Base-by-base conservation (phyloP, 2,888 invertebrate species). In the Dicyrtomina minuta region DNA sequence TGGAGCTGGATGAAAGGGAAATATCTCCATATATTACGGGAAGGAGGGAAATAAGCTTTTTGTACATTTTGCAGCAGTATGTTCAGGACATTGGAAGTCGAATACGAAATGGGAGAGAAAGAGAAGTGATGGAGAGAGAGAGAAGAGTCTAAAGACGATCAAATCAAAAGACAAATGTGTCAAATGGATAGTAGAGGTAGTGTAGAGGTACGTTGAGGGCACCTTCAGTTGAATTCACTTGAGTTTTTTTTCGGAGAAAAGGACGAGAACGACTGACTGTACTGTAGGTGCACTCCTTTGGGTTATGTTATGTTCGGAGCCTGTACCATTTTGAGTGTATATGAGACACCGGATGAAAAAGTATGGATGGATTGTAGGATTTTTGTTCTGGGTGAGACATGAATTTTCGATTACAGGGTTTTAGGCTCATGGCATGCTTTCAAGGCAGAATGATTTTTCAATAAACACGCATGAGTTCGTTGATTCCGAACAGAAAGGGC, bases 371-470 rank as follows among this genome's bases (percentile, higher is more conserved):
- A 75, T 74, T 75, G 71, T 74, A 72, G 74, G 74, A 75, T 76
- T 77, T 77, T 77, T 77, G 77, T 77, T 77, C 75, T 77, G 77
- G 74, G 76, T 75, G 73, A 76, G 75, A 77, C 77, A 77, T 75
- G 77, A 77, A 77, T 75, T 76, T 77, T 77, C 77, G 77, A 77
- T 77, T 77, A 77, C 74, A 74, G 75, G 75, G 75, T 75, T 75
- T 77, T 75, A 77, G 77, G 77, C 75, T 75, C 76, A 75, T 77
- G 75, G 77, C 75, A 77, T 76, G 75, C 77, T 76, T 77, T 77
- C 76, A 77, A 77, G 76, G 77, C 73, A 77, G 77, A 76, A 75
- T 77, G 77, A 77, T 77, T 77, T 77, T 77, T 77, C 77, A 77
- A 77, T 77, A 77, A 77, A 77, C 77, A 77, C 77, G 77, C 77